Evolutionary conservation across 2,888 invertebrate genomes (phyloP).

Genomic region (Molorchus minor): DNA sequence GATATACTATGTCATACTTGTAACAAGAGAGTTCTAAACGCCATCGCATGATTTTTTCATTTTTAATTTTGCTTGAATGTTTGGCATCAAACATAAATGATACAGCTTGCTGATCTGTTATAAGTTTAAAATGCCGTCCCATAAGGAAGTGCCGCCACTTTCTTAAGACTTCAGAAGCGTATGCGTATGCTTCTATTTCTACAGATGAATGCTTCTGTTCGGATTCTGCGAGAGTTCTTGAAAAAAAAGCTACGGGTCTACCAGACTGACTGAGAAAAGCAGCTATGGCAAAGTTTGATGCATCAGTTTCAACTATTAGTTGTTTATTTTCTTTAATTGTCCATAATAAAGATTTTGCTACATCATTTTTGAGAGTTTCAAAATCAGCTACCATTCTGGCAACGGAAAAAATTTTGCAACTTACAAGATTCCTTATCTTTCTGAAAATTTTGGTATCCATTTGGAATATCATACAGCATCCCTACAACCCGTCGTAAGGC

Average conservation of each 20-base stretch:
- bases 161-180: too few species aligned
- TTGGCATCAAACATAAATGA: conserved; percentile 14
- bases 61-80: too few species aligned
- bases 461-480: too few species aligned
- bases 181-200: too few species aligned
- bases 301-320: conserved; percentile 15
- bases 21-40: conserved; percentile 13
- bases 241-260: conserved; percentile 15
- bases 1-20: conserved; percentile 14
- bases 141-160: too few species aligned
- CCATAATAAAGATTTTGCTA: conserved; percentile 10
- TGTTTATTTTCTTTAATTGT: conserved; percentile 7
- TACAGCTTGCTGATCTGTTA: conserved; percentile 13
- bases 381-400: too few species aligned
- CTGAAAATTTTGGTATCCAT: too few species aligned
- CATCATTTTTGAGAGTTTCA: conserved; percentile 14
- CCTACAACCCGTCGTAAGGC: too few species aligned
- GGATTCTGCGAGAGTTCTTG: not conserved
- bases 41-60: conserved; percentile 14
- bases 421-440: too few species aligned
- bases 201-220: too few species aligned
- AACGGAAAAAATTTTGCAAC: too few species aligned
- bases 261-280: conserved; percentile 1
- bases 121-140: too few species aligned
- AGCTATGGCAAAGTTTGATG: conserved; percentile 7